Base-by-base conservation (phyloP, 2,888 invertebrate species). In the Endotricha flammealis region DNA sequence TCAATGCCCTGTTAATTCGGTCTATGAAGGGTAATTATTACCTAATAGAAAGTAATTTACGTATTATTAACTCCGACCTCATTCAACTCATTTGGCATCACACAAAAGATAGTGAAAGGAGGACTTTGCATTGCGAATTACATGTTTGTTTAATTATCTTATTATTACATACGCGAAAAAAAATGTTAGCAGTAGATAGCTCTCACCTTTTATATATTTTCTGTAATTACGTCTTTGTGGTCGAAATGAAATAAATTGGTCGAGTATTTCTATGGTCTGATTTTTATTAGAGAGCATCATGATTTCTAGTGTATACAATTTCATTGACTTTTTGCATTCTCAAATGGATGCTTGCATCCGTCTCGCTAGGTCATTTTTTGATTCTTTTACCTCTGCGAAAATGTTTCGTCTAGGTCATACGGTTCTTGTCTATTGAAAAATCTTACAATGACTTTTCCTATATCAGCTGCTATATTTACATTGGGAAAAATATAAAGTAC, bases 131-230 rank as follows among this genome's bases (percentile, higher is more conserved):
- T 62, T 50, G 54, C 57, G 56, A 64, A 62, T 64, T 50, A 48
- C 42, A 42, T 46, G 46, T 58, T 53, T 59, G 51, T 63, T 54
- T 65, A 62, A 66, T 68, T 66, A 64, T 44, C 57, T 60, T 54
- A 58, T 60, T 54, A 58, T 58, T 62, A 54, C 41, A 40, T 50
- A 54, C 38, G 51, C 44, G 44, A 58, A 55, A 55, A 55, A 55
- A 59, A 46, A 27, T 35, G 32, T 42, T 39, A 35, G n/a, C 37
- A 41, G 43, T 38, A 36, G 36, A 36, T 42, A 36, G 40, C 56
- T 59, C 59, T 62, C 62, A 50, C 58, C 30, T 51, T 47, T 57
- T 56, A 52, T 58, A 34, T 28, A 33, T 38, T 41, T 42, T 37
- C 29, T 28, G 40, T 46, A 38, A 46, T 41, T 44, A 43, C 36